Evolutionary conservation across 2,797 vertebrate genomes (phyloP).

Genomic region (Coccyzus lansbergi): DNA sequence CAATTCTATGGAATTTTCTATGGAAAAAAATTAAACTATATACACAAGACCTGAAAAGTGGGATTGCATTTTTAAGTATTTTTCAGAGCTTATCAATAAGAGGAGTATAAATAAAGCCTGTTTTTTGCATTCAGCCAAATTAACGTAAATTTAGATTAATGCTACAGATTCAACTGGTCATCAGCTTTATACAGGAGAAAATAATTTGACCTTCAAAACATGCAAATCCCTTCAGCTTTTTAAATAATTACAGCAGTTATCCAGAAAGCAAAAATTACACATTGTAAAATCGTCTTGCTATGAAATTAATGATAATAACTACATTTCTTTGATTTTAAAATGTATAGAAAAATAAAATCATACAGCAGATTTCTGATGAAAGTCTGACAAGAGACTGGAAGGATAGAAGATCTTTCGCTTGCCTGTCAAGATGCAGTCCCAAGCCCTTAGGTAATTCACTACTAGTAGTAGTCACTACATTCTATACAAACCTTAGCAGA

Average conservation of each 20-base stretch:
- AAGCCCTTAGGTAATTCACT: not conserved
- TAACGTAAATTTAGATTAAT: not conserved
- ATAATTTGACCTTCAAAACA: not conserved
- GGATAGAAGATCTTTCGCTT: not conserved
- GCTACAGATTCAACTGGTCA: not conserved
- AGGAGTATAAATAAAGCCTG: not conserved
- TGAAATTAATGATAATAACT: not conserved
- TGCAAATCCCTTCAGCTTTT: not conserved
- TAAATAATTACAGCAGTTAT: not conserved
- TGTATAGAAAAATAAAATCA: not conserved
- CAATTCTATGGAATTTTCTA: not conserved
- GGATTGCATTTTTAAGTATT: not conserved
- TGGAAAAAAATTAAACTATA: not conserved
- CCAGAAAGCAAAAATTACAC: not conserved
- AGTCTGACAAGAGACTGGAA: not conserved
- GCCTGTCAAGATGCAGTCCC: not conserved
- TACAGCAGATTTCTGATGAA: not conserved
- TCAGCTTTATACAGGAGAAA: not conserved
- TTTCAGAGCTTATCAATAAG: not conserved
- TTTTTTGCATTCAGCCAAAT: not conserved
- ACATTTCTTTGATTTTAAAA: not conserved
- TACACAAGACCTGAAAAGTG: not conserved
- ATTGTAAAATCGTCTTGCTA: not conserved
- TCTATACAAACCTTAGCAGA: not conserved
- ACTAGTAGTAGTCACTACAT: not conserved